A percentile compares a stretch with the other conserved stretches of the same genome.
Evolutionary conservation across 2,888 invertebrate genomes (phyloP).

Genomic region (Ceramica pisi): DNA sequence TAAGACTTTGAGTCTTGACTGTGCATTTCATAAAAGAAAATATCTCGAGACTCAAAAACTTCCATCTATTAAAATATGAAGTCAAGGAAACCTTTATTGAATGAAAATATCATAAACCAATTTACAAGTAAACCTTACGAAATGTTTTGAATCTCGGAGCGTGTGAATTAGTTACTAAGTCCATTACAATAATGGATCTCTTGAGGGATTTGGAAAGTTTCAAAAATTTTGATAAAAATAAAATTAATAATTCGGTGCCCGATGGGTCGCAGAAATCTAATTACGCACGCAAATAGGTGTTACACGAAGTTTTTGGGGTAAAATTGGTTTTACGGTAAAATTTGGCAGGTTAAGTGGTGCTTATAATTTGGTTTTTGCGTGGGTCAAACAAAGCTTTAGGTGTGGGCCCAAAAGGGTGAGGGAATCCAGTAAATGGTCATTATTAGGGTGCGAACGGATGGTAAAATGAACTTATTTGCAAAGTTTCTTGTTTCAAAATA

Average conservation of each 20-base stretch:
- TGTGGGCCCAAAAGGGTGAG: background rate
- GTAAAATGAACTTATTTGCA: background rate
- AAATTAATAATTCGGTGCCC: conserved; percentile 34
- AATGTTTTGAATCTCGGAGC: conserved; percentile 14
- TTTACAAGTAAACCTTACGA: conserved; percentile 24
- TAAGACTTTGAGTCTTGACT: too few species aligned
- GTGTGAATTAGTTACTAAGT: conserved; percentile 50
- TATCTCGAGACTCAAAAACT: background rate
- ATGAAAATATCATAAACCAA: conserved; percentile 42
- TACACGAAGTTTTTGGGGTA: conserved; percentile 45
- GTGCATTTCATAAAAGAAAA: too few species aligned
- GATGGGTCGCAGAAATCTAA: conserved; percentile 54
- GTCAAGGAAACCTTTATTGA: background rate
- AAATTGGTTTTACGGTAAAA: conserved; percentile 56
- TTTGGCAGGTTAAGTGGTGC: conserved; percentile 46
- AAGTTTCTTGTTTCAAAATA: too few species aligned
- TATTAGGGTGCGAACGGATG: background rate
- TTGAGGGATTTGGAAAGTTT: conserved; percentile 44
- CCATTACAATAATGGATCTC: conserved; percentile 56
- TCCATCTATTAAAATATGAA: conserved; percentile 4
- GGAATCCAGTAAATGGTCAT: too few species aligned
- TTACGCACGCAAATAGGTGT: conserved; percentile 49
- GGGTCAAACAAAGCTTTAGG: conserved; percentile 12
- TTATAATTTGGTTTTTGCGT: conserved; percentile 31
- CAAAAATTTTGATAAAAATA: conserved; percentile 48